Base-by-base conservation (phyloP, 2,888 invertebrate species). In the Itoplectis maculator region DNA sequence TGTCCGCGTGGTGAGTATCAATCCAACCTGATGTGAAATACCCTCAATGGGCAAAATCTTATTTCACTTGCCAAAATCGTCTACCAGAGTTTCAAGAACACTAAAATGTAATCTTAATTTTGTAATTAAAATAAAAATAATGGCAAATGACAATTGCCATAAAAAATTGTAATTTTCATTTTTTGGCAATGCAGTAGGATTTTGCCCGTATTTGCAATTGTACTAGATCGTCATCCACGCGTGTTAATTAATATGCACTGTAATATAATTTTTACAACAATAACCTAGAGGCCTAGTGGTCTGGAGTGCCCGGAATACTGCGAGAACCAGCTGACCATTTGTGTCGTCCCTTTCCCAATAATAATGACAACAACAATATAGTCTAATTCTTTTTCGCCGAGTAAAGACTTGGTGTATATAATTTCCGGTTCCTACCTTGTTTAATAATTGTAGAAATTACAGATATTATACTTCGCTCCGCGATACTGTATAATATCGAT, bases 1-100 rank as follows among this genome's bases (percentile, higher is more conserved):
- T 96, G 95, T 89, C 92, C 91, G 93, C 85, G 69, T 80, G 87
- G 91, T 91, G 85, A 87, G 88, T 86, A 9, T n/a, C 51, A 49
- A 4, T 15, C 9, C 37, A 18, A 9, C 8, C 1, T 15, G n/a
- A 40, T 61, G 9, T 0, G 3, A 6, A 61, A 61, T 37, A 18
- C 15, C 37, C 1, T 40, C 40, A 18, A 61, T 61, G 61, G 37
- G 37, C 61, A 40, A 37, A 37, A 15, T 61, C 18, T 18, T 6
- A 37, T 61, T 18, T 18, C n/a, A 4, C n/a, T 35, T n/a, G 15
- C 29, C 29, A 29, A 35, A 35, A 59, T 59, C 9, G 5, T 6
- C 35, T 13, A 13, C 13, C 20, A 23, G 3, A n/a, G 2, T 59
- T 15, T 59, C 2, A 2, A 29, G 59, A 59, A 15, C 13, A 15